Percentiles rank a stretch among this genome's conserved stretches.
phyloP scores from a whole-genome alignment of 2,113 vertebrate species.

The Bufo gargarizans region DNA sequence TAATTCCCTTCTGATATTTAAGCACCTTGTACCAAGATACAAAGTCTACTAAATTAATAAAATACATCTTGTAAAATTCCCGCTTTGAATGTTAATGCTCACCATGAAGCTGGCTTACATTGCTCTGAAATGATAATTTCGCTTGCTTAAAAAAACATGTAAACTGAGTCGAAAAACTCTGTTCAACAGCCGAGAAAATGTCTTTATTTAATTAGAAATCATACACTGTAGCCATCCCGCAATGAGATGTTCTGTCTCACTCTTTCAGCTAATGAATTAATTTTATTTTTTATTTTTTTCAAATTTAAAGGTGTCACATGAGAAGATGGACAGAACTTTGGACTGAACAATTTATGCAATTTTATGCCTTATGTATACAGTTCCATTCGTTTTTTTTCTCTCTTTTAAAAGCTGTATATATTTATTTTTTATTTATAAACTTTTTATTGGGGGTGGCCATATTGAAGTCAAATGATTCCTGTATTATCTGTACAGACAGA shows the following conservation, averaged over 20 bases:
- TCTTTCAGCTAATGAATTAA: neutral
- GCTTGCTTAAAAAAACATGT: conserved; percentile 41
- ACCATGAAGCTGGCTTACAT: neutral
- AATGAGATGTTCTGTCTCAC: neutral
- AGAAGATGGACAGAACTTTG: neutral
- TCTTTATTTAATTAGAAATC: conserved; percentile 24
- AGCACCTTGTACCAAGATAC: conserved; percentile 55
- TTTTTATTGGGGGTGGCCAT: too few relatives aligned
- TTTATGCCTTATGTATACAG: too few relatives aligned
- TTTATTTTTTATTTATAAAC: too few relatives aligned
- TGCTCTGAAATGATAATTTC: conserved; percentile 48
- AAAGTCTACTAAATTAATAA: conserved; percentile 60
- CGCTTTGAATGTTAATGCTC: conserved; percentile 50
- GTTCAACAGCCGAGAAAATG: neutral
- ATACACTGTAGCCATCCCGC: neutral
- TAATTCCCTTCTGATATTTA: conserved; percentile 58
- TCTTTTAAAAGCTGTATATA: too few relatives aligned
- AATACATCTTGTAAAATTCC: conserved; percentile 55
- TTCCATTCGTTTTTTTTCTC: too few relatives aligned
- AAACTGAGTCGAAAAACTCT: conserved; percentile 22
- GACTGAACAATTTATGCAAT: neutral
- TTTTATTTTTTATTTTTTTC: neutral
- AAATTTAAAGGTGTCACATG: neutral
- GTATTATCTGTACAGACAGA: too few relatives aligned
- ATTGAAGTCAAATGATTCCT: too few relatives aligned